Evolutionary conservation across 2,797 vertebrate genomes (phyloP).

Genomic region (Oryzias sinensis): DNA sequence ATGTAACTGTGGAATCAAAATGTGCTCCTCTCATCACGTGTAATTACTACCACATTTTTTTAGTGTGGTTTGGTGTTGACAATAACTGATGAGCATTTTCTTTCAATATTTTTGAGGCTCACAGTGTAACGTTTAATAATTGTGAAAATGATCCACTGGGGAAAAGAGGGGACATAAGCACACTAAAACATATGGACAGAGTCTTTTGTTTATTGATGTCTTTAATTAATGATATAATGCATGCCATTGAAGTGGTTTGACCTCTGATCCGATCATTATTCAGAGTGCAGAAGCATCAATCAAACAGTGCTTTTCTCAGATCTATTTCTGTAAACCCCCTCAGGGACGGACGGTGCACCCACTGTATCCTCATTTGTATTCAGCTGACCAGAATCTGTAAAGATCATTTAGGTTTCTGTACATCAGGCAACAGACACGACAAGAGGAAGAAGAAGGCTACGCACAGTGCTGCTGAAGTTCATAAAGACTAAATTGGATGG

Average conservation of each 20-base stretch:
- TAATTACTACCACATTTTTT: constrained; percentile 78
- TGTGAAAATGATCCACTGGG: constrained; percentile 78
- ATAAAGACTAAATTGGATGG: constrained; percentile 70
- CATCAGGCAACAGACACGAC: constrained; percentile 42
- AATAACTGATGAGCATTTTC: constrained; percentile 46
- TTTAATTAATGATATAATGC: constrained; percentile 98
- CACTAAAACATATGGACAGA: constrained; percentile 84
- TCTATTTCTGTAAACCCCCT: constrained; percentile 46
- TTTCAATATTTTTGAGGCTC: constrained; percentile 56
- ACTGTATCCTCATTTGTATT: constrained; percentile 81
- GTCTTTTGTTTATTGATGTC: constrained; percentile 91
- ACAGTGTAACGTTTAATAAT: constrained; percentile 80
- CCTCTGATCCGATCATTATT: constrained; percentile 96
- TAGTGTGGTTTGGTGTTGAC: constrained; percentile 45
- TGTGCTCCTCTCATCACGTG: constrained; percentile 78
- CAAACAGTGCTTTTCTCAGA: constrained; percentile 83
- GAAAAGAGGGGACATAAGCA: constrained; percentile 73
- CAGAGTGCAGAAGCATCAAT: constrained; percentile 91
- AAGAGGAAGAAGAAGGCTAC: constrained; percentile 37
- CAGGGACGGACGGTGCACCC: constrained; percentile 73
- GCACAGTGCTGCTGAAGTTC: constrained; percentile 48
- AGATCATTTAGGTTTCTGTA: constrained; percentile 72
- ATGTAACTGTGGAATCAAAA: constrained; percentile 80
- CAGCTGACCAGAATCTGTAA: constrained; percentile 76
- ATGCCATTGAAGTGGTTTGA: constrained; percentile 92